Base-by-base conservation (phyloP, 2,888 invertebrate species). In the Hypena proboscidalis region DNA sequence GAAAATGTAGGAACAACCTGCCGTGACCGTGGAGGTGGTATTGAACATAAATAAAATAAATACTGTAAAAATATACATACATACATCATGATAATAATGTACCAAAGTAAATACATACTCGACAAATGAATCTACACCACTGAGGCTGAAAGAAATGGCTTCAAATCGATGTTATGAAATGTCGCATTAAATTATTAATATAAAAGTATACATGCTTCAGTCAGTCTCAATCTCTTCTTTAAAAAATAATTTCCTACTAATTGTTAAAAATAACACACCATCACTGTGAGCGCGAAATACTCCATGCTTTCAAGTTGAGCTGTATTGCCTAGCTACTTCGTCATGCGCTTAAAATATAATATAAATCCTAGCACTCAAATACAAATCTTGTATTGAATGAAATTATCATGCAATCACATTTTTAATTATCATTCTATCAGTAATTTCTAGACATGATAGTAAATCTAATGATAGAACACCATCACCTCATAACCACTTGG, bases 171-270 rank as follows among this genome's bases (percentile, higher is more conserved):
- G 65, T 66, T 66, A 71, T 68, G 63, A 53, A 47, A 50, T 56
- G 62, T 42, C 29, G 17, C 34, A 38, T 35, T 44, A 47, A 47
- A 46, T 27, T 57, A 29, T 43, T 38, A 49, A 43, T 52, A 33
- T 36, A 39, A 44, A 67, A 64, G 46, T 65, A 60, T 68, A 69
- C 78, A 85, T 85, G 86, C 85, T 81, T 80, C 82, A 83, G 85
- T 85, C 85, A 85, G 85, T 82, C 81, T 58, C 45, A 47, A n/a
- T 35, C 33, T 41, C 32, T 23, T 41, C 13, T 30, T 47, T 32
- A 47, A 19, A 53, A 42, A 44, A 14, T 41, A 37, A 35, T 32
- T 53, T 13, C 22, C 38, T 47, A 60, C 14, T 39, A 7, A 49
- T 38, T 42, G 37, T 38, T 44, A 51, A 46, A 61, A 57, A 56